Percentiles rank a stretch among this genome's conserved stretches.
Evolutionary conservation across 2,113 vertebrate genomes (phyloP).

Genomic region (Oncorhynchus kisutch): DNA sequence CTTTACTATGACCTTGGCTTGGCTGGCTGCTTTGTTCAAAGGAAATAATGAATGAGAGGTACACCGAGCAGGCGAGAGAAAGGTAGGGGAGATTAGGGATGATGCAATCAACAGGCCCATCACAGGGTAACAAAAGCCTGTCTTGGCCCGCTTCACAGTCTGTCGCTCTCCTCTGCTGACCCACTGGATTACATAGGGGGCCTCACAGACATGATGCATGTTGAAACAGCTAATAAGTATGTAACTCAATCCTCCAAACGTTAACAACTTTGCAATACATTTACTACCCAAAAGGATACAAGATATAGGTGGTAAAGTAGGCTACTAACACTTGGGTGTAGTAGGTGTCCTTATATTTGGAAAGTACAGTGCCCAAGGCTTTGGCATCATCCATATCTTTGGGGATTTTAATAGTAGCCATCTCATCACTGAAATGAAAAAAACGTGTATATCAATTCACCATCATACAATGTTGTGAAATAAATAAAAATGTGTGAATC

Average conservation of each 20-base stretch:
- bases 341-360: constrained; percentile 98
- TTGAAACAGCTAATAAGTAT: background rate
- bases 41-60: background rate
- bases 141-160: background rate
- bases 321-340: constrained; percentile 96
- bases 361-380: constrained; percentile 94
- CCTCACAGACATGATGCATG: background rate
- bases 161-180: background rate
- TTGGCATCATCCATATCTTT: constrained; percentile 99
- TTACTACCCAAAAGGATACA: constrained; percentile 88
- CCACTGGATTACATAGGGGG: background rate
- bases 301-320: constrained; percentile 95
- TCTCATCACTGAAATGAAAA: constrained; percentile 82
- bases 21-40: background rate
- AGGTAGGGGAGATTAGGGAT: background rate
- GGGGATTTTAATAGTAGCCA: constrained; percentile 90
- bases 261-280: background rate
- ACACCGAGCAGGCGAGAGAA: background rate
- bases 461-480: too few relatives aligned
- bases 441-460: background rate
- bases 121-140: background rate
- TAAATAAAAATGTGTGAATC: too few relatives aligned
- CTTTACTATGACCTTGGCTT: background rate
- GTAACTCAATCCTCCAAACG: background rate
- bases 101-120: background rate